Base-by-base conservation (phyloP, 1,140 invertebrate genomes). In the Portunus trituberculatus region DNA sequence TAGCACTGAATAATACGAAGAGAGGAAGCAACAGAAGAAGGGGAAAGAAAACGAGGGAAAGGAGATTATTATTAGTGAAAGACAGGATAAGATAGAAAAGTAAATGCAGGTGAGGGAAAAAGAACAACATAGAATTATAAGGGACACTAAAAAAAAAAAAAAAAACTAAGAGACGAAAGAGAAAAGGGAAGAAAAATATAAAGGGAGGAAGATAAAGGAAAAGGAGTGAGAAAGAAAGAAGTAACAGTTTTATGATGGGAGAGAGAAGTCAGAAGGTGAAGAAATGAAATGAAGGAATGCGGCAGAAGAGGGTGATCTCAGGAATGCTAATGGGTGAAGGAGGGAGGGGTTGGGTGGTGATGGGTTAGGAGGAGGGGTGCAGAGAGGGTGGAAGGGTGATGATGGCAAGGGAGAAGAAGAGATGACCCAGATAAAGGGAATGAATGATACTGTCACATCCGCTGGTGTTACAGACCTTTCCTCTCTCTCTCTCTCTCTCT, bases 371-470 rank as follows among this genome's bases (percentile, higher is more conserved):
- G 8, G 8, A n/a, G n/a, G 1, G 89, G 76, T 83, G 76, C 20
- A 29, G 32, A 39, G 10, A 39, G 14, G 10, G 83, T 29, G 83
- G 83, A 86, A 25, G 83, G 83, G 83, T 86, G 83, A 7, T 86
- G 83, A 25, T 86, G 83, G 86, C 2, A 29, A 46, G 86, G 86
- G 31, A 32, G 86, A 28, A 10, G 84, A 25, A n/a, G 20, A n/a
- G 86, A 28, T 12, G 45, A 88, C 67, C 67, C 67, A 76, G 86
- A 46, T 39, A 25, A 88, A 25, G 32, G 0, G 16, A 32, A 12
- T n/a, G 86, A 45, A 32, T 76, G 67, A 76, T 76, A 76, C 67
- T 76, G 67, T 76, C 67, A 76, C 67, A 20, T 76, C 67, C 67
- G 67, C 67, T 76, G 67, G 67, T 20, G 67, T n/a, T n/a, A n/a